A percentile compares a stretch with the other conserved stretches of the same genome.
phyloP scores from a whole-genome alignment of 2,797 vertebrate species.

The Ciconia nigra region DNA sequence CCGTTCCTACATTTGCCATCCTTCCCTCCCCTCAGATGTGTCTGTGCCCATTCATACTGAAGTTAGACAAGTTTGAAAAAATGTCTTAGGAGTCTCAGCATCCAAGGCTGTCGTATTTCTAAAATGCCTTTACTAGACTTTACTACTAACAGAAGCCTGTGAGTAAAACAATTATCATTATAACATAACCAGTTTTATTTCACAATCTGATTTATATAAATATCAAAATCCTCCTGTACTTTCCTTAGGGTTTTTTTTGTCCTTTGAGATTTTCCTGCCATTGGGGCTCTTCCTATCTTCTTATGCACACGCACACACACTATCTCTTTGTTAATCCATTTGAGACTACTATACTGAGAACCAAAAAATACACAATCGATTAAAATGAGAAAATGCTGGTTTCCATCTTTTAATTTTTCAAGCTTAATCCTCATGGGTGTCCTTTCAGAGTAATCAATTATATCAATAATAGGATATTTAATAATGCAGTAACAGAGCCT shows the following conservation, averaged over 20 bases:
- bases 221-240: background rate
- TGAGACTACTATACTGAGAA: background rate
- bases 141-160: background rate
- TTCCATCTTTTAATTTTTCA: background rate
- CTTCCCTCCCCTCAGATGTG: background rate
- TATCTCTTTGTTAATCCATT: background rate
- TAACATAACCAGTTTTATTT: background rate
- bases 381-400: background rate
- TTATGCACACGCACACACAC: rapidly evolving
- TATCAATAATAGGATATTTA: conserved; percentile 4
- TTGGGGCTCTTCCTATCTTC: background rate
- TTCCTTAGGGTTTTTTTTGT: background rate
- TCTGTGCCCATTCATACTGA: background rate
- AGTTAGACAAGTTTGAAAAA: background rate
- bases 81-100: background rate
- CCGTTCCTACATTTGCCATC: background rate
- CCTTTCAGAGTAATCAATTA: background rate
- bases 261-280: background rate
- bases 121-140: background rate
- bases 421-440: background rate
- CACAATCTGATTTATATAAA: background rate
- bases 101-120: background rate
- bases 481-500: background rate
- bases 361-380: background rate
- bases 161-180: background rate